Base-by-base conservation (phyloP, 2,797 vertebrate species). In the Tachyglossus aculeatus region DNA sequence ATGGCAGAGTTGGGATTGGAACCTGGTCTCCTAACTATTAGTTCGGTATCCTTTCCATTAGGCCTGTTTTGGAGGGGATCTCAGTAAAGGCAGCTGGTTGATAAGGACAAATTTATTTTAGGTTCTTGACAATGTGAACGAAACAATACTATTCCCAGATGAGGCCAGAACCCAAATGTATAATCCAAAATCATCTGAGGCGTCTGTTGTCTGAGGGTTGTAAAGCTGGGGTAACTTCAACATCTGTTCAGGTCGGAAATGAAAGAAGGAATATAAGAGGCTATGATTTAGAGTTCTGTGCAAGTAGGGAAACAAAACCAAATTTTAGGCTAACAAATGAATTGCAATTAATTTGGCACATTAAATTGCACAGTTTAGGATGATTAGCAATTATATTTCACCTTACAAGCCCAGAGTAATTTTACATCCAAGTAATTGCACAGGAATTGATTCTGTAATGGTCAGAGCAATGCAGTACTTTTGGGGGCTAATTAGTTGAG, bases 261-360 rank as follows among this genome's bases (percentile, higher is more conserved):
- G 67, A n/a, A 83, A 80, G 57, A 51, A 80, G 12, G 39, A 48
- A 32, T n/a, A n/a, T n/a, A n/a, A n/a, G 55, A 67, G 57, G 62
- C 65, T 77, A 78, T 82, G 73, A 78, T 68, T 80, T 78, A 52
- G 63, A 81, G 32, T 67, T 52, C 56, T 71, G 63, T 88, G 88
- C 68, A 62, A 61, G n/a, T 21, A 74, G 40, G 72, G 75, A 87
- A 88, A 63, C 3, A 33, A 87, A 84, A 43, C 14, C 74, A 81
- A 86, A 38, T 53, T 86, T 81, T 77, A 78, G 57, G 56, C 47
- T 66, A 19, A 71, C 31, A 45, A 80, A 80, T 68, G 57, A 76
- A 53, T 43, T 57, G 9, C 78, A 69, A 74, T 67, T 88, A 73
- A 74, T 74, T 83, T 82, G 82, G 36, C 67, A 18, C 41, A 32